phyloP scores from a whole-genome alignment of 2,113 vertebrate species.

The Ophiodon elongatus region DNA sequence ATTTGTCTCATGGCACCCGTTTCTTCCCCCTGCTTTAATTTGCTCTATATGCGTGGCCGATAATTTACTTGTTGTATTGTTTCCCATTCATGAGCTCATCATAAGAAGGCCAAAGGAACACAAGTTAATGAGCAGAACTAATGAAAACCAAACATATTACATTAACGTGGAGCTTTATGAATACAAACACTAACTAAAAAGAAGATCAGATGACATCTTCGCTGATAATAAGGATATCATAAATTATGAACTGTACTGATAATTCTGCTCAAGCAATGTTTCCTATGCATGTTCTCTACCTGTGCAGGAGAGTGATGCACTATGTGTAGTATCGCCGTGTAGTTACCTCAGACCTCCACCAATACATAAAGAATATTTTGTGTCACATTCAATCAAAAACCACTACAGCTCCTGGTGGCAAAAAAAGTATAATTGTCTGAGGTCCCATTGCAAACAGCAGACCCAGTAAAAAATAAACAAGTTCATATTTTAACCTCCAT shows the following conservation, averaged over 20 bases:
- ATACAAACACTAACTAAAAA: neutral
- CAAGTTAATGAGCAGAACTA: constrained; percentile 27
- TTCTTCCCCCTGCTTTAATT: constrained; percentile 27
- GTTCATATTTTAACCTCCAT: neutral
- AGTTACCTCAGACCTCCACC: neutral
- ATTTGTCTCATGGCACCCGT: constrained; percentile 25
- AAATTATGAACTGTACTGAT: neutral
- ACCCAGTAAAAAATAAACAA: constrained; percentile 10
- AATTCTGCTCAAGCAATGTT: neutral
- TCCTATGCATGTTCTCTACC: neutral
- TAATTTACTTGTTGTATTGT: constrained; percentile 19
- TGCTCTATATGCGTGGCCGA: neutral
- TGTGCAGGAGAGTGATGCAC: neutral
- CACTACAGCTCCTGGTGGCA: constrained; percentile 10
- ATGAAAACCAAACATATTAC: constrained; percentile 16
- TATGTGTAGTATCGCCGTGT: neutral
- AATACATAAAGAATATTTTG: constrained; percentile 3
- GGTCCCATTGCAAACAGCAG: neutral
- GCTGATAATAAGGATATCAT: neutral
- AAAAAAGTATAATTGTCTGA: neutral
- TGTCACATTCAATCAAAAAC: constrained; percentile 5
- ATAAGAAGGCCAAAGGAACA: constrained; percentile 20
- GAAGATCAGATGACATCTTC: constrained; percentile 10
- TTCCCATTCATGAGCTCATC: constrained; percentile 30
- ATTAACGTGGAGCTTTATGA: neutral